A percentile compares a stretch with the other conserved stretches of the same genome.
phyloP scores from a whole-genome alignment of 2,113 vertebrate genomes.

The Tiliqua scincoides region DNA sequence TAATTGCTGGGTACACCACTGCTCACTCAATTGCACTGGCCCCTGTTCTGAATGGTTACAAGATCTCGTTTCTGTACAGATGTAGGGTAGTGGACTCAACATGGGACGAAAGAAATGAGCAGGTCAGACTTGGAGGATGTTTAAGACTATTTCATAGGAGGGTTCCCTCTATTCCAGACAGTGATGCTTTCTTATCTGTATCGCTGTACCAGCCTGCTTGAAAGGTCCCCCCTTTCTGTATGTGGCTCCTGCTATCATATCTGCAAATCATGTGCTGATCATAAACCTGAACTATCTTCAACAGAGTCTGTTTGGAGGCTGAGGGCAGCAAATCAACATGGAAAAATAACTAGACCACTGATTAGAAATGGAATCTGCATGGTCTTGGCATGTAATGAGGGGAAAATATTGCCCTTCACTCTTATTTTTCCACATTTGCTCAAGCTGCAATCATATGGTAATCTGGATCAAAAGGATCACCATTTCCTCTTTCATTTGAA shows the following conservation, averaged over 20 bases:
- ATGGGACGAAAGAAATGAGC: background rate
- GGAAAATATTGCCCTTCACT: constrained; percentile 17
- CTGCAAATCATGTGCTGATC: constrained; percentile 16
- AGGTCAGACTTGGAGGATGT: background rate
- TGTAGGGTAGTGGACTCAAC: background rate
- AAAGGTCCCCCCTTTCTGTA: background rate
- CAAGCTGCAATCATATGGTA: constrained; percentile 45
- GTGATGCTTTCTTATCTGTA: background rate
- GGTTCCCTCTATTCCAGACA: background rate
- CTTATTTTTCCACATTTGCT: constrained; percentile 4
- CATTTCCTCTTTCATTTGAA: background rate
- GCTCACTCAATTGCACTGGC: background rate
- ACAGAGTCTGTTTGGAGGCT: background rate
- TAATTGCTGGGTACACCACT: background rate
- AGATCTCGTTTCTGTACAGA: background rate
- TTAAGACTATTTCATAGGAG: background rate
- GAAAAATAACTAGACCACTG: constrained; percentile 8
- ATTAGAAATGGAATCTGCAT: background rate
- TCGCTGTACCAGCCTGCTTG: background rate
- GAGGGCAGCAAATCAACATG: background rate
- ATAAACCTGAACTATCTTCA: constrained; percentile 8
- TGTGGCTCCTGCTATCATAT: background rate
- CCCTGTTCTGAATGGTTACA: background rate
- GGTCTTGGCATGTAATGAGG: background rate
- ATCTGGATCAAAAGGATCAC: background rate